Evolutionary conservation across 2,113 vertebrate species (phyloP).

Genomic region (Erythrocercus mccallii): DNA sequence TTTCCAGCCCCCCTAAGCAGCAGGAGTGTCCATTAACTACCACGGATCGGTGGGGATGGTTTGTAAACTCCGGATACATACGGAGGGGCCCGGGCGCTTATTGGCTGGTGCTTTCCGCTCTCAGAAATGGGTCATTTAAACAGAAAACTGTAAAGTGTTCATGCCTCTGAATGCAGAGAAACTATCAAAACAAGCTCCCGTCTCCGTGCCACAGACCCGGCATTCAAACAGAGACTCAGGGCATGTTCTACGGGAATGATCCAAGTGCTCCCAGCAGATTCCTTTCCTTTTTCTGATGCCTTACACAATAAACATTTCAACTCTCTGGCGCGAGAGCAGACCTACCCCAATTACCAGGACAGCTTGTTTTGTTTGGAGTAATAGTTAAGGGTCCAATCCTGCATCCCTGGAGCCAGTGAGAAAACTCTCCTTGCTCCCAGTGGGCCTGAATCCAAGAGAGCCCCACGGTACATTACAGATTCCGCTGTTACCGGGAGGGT

Average conservation of each 20-base stretch:
- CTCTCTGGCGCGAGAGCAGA: neutral
- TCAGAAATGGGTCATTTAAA: conserved; percentile 75
- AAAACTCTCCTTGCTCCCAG: neutral
- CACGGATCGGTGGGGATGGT: conserved; percentile 75
- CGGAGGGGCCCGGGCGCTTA: conserved; percentile 69
- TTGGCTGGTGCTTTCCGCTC: conserved; percentile 72
- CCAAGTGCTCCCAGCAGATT: conserved; percentile 64
- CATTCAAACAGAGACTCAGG: conserved; percentile 50
- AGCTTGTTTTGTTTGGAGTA: conserved; percentile 44
- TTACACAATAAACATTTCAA: conserved; percentile 58
- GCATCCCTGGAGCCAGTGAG: neutral
- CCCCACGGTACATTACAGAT: neutral
- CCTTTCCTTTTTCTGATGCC: conserved; percentile 50
- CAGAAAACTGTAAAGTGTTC: conserved; percentile 76
- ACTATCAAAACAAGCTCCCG: conserved; percentile 70
- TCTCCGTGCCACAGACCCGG: conserved; percentile 57
- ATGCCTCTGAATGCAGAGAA: conserved; percentile 61
- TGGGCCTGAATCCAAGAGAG: neutral
- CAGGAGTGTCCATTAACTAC: conserved; percentile 83
- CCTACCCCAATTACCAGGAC: conserved; percentile 48
- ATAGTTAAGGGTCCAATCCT: conserved; percentile 9
- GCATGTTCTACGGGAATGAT: conserved; percentile 18
- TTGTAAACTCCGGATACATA: conserved; percentile 77
- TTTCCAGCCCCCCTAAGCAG: conserved; percentile 76
- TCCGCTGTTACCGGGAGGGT: neutral